Base-by-base conservation (phyloP, 2,888 invertebrate genomes). In the Incurvaria masculella region DNA sequence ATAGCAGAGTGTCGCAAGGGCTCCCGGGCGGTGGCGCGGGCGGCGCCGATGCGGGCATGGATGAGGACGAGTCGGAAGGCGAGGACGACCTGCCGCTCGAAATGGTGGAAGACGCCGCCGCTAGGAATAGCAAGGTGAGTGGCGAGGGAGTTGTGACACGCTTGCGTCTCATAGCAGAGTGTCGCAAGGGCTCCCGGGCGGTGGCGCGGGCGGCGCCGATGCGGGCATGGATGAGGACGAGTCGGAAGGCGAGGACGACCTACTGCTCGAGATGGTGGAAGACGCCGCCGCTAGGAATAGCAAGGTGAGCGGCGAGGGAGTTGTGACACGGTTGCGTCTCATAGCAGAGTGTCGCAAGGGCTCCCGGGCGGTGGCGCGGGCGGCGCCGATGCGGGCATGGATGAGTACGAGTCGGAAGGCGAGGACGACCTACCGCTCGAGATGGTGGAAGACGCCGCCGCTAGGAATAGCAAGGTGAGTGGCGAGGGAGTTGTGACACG, bases 211-310 rank as follows among this genome's bases (percentile, higher is more conserved):
- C n/a, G n/a, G n/a, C n/a, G n/a, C n/a, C n/a, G n/a, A n/a, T n/a
- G n/a, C n/a, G n/a, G n/a, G n/a, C n/a, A n/a, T n/a, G n/a, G n/a
- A n/a, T n/a, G n/a, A n/a, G 8, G 90, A 89, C 52, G 89, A 87
- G 54, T 88, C 90, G 49, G 88, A 91, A 59, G 87, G 86, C 21
- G 89, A 89, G 51, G 89, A 92, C 59, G 92, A 92, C 68, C 81
- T 92, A 61, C 92, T 91, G 59, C 84, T 94, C 63, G 93, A 93
- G 65, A 91, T 94, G 90, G 94, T 94, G 51, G 93, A 93, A 53
- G 87, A 83, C 59, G n/a, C n/a, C n/a, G n/a, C n/a, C 42, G 68
- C 72, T 51, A 68, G 79, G 59, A 71, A 84, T 72, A 76, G 80
- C 73, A 73, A 79, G 68, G 78, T 79, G 57, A 27, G n/a, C n/a